Evolutionary conservation across 2,797 vertebrate genomes (phyloP).

Genomic region (Spinus pinus): DNA sequence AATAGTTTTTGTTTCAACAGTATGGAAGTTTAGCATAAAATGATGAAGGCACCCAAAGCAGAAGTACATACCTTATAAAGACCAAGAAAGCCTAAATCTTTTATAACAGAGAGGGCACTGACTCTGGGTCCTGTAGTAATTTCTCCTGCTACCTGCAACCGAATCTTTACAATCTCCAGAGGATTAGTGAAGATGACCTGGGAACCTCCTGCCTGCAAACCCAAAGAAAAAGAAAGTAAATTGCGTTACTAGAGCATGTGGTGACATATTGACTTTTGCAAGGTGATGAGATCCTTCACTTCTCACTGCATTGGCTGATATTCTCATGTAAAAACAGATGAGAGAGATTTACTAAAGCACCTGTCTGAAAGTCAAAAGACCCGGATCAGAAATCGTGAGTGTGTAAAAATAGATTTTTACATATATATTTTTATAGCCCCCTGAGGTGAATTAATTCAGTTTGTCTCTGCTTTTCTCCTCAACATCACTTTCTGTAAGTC

Average conservation of each 20-base stretch:
- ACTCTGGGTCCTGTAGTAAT: constrained; percentile 96
- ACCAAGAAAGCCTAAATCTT: constrained; percentile 94
- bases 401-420: background rate
- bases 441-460: background rate
- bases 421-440: background rate
- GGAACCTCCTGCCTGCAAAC: constrained; percentile 90
- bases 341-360: background rate
- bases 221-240: constrained; percentile 23
- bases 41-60: background rate
- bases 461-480: background rate
- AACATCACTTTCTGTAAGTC: background rate
- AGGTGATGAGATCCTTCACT: background rate
- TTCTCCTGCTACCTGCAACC: constrained; percentile 97
- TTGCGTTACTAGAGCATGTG: background rate
- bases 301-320: background rate
- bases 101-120: constrained; percentile 90
- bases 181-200: constrained; percentile 99
- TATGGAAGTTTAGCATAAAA: constrained; percentile 1
- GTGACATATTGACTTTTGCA: background rate
- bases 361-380: background rate
- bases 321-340: background rate
- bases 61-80: constrained; percentile 90
- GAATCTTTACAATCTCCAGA: constrained; percentile 98
- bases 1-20: background rate
- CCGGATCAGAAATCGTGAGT: background rate